Base-by-base conservation (phyloP, 2,113 vertebrate species). In the Paralichthys olivaceus region DNA sequence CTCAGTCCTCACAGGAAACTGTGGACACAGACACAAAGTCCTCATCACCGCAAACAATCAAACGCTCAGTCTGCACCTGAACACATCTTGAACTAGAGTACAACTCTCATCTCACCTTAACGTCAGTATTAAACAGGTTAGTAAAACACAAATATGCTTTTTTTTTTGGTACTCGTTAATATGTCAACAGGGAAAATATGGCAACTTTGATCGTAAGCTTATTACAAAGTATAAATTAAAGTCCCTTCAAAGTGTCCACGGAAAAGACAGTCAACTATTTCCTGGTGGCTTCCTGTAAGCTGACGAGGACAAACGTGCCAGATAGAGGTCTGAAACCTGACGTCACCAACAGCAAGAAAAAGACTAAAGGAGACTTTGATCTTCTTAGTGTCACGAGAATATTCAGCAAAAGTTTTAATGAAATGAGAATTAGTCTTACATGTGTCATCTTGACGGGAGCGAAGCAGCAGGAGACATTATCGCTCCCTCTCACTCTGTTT, bases 311-410 rank as follows among this genome's bases (percentile, higher is more conserved):
- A 12, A 43, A 62, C 43, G 23, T 26, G 56, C 13, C 37, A 26
- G 20, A 28, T 0, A 37, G 34, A 63, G 59, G 32, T 15, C 45
- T 17, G 45, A 47, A 47, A 15, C 5, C 45, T 47, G 45, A 53
- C 7, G 19, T 22, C 49, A 11, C 7, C 3, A 53, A 53, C 45
- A 19, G 13, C 45, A 3, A 11, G 7, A 43, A 5, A 26, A 9
- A 75, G 15, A 22, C 20, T 0, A 4, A 67, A n/a, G 47, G 51
- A 77, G 74, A 80, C 70, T 9, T 1, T 66, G 58, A 87, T 78
- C 79, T 57, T 66, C 79, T 84, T 75, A 71, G 22, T 28, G 66
- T 80, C 72, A 20, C 13, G 20, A 0, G 75, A 59, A 61, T 69
- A 22, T 69, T 54, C 29, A n/a, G 1, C n/a, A 7, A 9, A 1